Base-by-base conservation (phyloP, 2,113 vertebrate species). In the Probosciger aterrimus region DNA sequence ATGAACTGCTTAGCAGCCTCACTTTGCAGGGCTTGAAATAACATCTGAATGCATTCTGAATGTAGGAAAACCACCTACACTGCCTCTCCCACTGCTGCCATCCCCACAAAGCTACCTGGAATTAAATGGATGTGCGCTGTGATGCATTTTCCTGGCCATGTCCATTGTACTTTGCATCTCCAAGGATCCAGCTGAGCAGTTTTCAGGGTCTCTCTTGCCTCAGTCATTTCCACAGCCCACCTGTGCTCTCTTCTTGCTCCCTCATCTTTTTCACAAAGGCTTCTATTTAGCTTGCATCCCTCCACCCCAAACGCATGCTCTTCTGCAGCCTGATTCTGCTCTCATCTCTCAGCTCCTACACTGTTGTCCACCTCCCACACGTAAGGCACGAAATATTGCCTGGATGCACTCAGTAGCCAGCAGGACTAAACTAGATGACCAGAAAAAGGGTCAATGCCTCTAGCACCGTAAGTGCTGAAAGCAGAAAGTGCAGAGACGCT, bases 11-110 rank as follows among this genome's bases (percentile, higher is more conserved):
- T 69, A 88, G 53, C 64, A 92, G 76, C 46, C 1, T 1, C 28
- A 8, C 11, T 91, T 92, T 80, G 30, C 33, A 55, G 79, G 46
- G 22, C 60, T 75, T 88, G 76, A 90, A 95, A 97, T 93, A 88
- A 59, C 82, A 77, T 83, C 60, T 68, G 23, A 86, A 88, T 59
- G 9, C 59, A 37, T 44, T 33, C 10, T 57, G 31, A 53, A 33
- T 62, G 47, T 33, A 81, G 39, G 53, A 43, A 93, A 83, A 94
- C 74, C 0, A 0, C 70, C 84, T 50, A 43, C 63, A 12, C 53
- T 52, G 55, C 53, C 55, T 81, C 60, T 83, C 73, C 55, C 43
- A 43, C 46, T 68, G 49, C 63, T 94, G 79, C 79, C 71, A 73
- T 53, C 63, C 35, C 31, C 64, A n/a, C 2, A 3, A 70, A 88